A percentile compares a stretch with the other conserved stretches of the same genome.
Conservation (phyloP, 2,113 vertebrate genomes). For the Rhinichthys klamathensis region DNA sequence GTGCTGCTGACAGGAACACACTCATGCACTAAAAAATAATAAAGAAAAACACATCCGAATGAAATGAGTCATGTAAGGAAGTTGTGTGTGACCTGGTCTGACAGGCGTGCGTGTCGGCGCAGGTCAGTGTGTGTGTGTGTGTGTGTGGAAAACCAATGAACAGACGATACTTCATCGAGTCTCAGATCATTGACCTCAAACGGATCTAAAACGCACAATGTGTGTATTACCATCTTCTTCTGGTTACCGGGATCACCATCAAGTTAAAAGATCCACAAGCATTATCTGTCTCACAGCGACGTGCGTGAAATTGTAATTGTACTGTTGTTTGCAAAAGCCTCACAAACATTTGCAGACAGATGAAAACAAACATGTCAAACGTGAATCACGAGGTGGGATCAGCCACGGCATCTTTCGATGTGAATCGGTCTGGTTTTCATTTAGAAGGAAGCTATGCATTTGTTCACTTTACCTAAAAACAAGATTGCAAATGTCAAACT, state of each 20-base stretch:
- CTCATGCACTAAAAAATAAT: background rate
- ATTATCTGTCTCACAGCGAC: background rate
- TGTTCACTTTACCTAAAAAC: background rate
- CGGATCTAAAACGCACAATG: background rate
- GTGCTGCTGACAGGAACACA: background rate
- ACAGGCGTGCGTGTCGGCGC: background rate
- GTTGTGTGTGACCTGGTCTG: background rate
- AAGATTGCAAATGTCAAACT: background rate
- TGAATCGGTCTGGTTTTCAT: background rate
- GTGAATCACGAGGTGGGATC: slow-evolving; percentile 7
- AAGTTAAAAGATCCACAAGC: background rate
- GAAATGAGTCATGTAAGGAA: slow-evolving; percentile 16
- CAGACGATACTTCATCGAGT: background rate
- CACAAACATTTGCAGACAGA: slow-evolving; percentile 19
- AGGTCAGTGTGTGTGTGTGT: background rate
- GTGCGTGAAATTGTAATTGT: slow-evolving; percentile 2
- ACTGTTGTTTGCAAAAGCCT: background rate
- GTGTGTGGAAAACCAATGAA: background rate
- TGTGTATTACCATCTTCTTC: background rate
- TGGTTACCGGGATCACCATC: background rate
- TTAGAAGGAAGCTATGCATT: background rate
- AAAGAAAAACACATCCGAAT: background rate
- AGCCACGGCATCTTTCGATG: background rate
- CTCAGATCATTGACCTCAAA: background rate
- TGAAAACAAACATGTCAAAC: slow-evolving; percentile 18